Evolutionary conservation across 2,797 vertebrate species (phyloP), one percentile per base, ranked within the genome.

Genomic region (Sciurus carolinensis): DNA sequence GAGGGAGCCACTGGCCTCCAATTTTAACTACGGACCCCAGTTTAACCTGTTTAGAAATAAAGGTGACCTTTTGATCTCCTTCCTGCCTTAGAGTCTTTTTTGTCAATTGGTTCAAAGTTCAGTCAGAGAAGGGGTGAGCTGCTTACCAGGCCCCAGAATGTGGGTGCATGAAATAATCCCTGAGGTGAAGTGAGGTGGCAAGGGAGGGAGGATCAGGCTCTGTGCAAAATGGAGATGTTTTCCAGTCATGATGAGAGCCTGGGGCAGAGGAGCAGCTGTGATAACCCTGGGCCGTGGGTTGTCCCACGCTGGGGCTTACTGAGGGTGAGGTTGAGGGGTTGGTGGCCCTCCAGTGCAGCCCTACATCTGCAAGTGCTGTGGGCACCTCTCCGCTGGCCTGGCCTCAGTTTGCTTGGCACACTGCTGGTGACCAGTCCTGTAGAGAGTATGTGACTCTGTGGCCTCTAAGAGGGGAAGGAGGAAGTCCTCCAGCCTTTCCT

Each of bases 21-120:
- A 11, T 1, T 36, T 6, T 39, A 7, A 13, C 77, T 26, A 30
- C 30, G 12, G 52, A 30, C n/a, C 50, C 42, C 3, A 26, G 3
- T 79, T 62, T 24, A 83, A 36, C 66, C 67, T 83, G 30, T 62
- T 79, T 50, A 89, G 64, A 91, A 83, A 52, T 26, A 66, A 64
- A 85, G 67, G 22, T 28, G 42, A 52, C 22, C n/a, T 89, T 81
- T 77, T 57, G 13, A 50, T 54, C 44, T 85, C 22, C 12, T 14
- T 15, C 39, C 42, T 17, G 36, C 67, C 69, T 66, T 24, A 42
- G 15, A 44, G 22, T 80, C 44, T 71, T 42, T 36, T 33, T n/a
- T 4, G 1, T 77, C 17, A 30, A 11, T 22, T 57, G 76, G 39
- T 57, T 90, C 39, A 24, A 22, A 28, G 17, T 87, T 24, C 26